Base-by-base conservation (phyloP, 2,797 vertebrate species). In the Aphelocoma californica region DNA sequence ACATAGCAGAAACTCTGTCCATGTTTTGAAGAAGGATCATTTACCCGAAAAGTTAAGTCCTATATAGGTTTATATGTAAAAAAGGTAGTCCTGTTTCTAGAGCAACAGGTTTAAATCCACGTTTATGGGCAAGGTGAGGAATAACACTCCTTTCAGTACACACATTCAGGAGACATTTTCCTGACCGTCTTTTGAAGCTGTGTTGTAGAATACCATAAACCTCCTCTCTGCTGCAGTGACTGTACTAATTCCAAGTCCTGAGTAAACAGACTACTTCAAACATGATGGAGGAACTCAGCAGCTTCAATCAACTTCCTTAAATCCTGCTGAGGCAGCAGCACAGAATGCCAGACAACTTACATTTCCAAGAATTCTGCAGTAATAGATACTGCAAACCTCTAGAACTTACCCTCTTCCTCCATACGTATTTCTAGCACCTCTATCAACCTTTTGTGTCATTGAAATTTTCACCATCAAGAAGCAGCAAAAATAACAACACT, bases 211-310 rank as follows among this genome's bases (percentile, higher is more conserved):
- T 67, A 93, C 36, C 65, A 71, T 87, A 93, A 95, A 91, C 64
- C 92, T 86, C 81, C 78, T 87, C 92, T 86, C 74, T 87, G 74
- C 71, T 92, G 67, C 86, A 95, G 47, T 70, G 91, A 96, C 89
- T 92, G 95, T 96, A 96, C 78, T 75, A 82, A 70, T 89, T 95
- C 92, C 95, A 96, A 95, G 78, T 85, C 75, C 81, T 92, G 44
- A 95, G 91, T 82, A 94, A 96, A 95, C 17, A 95, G 67, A 93
- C 81, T 70, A 93, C 89, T 96, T 96, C 91, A 96, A 92, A 96
- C 84, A 84, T 25, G 92, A 86, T 62, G 94, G 81, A 95, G 78
- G 71, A 96, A 92, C 91, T 89, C 61, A 79, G 81, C 73, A 93
- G 86, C 91, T 96, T 96, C 84, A 92, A 89, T 82, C 66, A 79